phyloP scores from a whole-genome alignment of 2,888 invertebrate genomes.

The Teinopalpus imperialis region DNA sequence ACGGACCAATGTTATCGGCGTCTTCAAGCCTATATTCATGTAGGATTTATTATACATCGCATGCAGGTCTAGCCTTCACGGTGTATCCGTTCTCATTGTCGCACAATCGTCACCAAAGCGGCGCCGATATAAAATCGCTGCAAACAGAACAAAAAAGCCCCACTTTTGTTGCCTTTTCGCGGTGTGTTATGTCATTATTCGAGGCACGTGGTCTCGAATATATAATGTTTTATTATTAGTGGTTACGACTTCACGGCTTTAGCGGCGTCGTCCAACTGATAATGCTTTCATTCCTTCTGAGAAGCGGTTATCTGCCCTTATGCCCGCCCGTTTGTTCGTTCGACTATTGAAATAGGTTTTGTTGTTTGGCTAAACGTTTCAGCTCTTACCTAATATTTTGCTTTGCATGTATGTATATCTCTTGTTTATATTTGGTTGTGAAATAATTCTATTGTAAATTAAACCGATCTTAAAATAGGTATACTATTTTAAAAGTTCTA shows the following conservation, averaged over 20 bases:
- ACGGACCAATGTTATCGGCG: too few relatives aligned
- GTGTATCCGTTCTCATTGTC: constrained; percentile 29
- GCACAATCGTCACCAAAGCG: constrained; percentile 45
- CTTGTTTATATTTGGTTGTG: background rate
- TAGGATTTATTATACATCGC: constrained; percentile 11
- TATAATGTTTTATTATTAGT: constrained; percentile 77
- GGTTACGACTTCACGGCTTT: constrained; percentile 77
- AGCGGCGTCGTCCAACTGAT: constrained; percentile 65
- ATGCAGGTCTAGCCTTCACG: constrained; percentile 22
- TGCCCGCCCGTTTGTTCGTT: constrained; percentile 12
- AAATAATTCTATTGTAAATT: too few relatives aligned
- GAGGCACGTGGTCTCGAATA: constrained; percentile 78
- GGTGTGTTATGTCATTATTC: constrained; percentile 69
- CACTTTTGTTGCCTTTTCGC: constrained; percentile 66
- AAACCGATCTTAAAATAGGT: too few relatives aligned
- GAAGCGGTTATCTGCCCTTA: constrained; percentile 64
- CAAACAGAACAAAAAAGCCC: constrained; percentile 53
- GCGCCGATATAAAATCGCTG: constrained; percentile 63
- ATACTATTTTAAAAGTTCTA: too few relatives aligned
- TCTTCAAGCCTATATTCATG: background rate
- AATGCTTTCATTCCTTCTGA: constrained; percentile 74
- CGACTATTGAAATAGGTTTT: constrained; percentile 7
- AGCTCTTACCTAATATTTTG: background rate
- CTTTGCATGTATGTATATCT: constrained; percentile 3
- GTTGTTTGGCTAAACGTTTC: constrained; percentile 5